Evolutionary conservation across 2,888 invertebrate species (phyloP).

Genomic region (Syrphus vitripennis): DNA sequence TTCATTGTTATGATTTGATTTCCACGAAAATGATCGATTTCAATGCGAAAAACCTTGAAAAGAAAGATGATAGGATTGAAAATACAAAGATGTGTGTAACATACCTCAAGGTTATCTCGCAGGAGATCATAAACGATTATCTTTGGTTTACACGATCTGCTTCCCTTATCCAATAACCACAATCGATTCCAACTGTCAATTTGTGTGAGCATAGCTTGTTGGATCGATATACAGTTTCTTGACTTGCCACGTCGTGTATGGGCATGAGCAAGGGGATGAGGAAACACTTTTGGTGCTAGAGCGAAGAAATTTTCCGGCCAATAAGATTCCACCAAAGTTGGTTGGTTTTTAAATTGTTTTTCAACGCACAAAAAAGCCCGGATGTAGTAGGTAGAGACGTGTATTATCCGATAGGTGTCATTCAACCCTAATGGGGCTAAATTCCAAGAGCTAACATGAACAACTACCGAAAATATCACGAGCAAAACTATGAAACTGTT

Average conservation of each 20-base stretch:
- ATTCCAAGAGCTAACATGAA: slow-evolving; percentile 72
- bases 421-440: slow-evolving; percentile 76
- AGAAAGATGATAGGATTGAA: neutral
- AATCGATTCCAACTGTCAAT: slow-evolving; percentile 77
- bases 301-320: slow-evolving; percentile 77
- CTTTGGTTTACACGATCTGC: slow-evolving; percentile 74
- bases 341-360: slow-evolving; percentile 73
- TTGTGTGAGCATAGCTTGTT: slow-evolving; percentile 78
- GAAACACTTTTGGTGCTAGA: slow-evolving; percentile 74
- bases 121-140: slow-evolving; percentile 77
- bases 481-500: slow-evolving; percentile 32
- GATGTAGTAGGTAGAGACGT: slow-evolving; percentile 77
- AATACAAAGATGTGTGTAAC: neutral
- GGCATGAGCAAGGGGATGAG: slow-evolving; percentile 58
- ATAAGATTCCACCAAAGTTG: slow-evolving; percentile 77
- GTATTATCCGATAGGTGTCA: slow-evolving; percentile 77
- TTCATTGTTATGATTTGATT: slow-evolving; percentile 51
- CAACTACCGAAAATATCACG: neutral
- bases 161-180: slow-evolving; percentile 77
- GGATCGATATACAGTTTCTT: slow-evolving; percentile 75
- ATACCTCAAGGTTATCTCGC: slow-evolving; percentile 76
- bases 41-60: slow-evolving; percentile 48
- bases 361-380: slow-evolving; percentile 77
- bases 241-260: slow-evolving; percentile 22
- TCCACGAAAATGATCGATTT: slow-evolving; percentile 36